Evolutionary conservation across 2,888 invertebrate species (phyloP).

Genomic region (Stegophylla sp.): DNA sequence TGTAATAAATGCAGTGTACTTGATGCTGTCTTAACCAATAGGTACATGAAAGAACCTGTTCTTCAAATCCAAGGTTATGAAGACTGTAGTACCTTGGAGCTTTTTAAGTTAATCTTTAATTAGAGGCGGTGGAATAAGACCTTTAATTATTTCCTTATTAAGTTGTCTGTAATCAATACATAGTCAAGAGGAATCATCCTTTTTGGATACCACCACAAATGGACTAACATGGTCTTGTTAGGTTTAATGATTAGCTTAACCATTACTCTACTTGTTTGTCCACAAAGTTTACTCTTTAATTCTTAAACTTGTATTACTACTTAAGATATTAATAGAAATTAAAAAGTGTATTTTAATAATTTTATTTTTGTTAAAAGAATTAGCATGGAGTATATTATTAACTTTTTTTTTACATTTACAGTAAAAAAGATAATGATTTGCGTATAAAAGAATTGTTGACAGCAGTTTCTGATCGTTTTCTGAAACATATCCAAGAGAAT

Average conservation of each 20-base stretch:
- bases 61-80: background rate
- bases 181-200: background rate
- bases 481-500: slow-evolving; percentile 69
- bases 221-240: background rate
- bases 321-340: background rate
- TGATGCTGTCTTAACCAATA: too few species aligned
- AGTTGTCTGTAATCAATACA: background rate
- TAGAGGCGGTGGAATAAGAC: background rate
- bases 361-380: too few species aligned
- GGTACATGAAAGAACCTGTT: background rate
- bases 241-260: too few species aligned
- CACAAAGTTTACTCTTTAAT: too few species aligned
- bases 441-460: slow-evolving; percentile 75
- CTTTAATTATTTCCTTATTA: background rate
- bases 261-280: too few species aligned
- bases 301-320: background rate
- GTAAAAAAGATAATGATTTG: slow-evolving; percentile 75
- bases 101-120: background rate
- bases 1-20: slow-evolving; percentile 35
- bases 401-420: slow-evolving; percentile 58
- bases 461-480: slow-evolving; percentile 71
- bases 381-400: too few species aligned
- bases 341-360: too few species aligned
- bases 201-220: background rate
- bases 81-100: background rate